These are phyloP conservation scores for Takifugu flavidus DNA, from an alignment of 2,113 vertebrate species.

Conservation along the genomic window DNA sequence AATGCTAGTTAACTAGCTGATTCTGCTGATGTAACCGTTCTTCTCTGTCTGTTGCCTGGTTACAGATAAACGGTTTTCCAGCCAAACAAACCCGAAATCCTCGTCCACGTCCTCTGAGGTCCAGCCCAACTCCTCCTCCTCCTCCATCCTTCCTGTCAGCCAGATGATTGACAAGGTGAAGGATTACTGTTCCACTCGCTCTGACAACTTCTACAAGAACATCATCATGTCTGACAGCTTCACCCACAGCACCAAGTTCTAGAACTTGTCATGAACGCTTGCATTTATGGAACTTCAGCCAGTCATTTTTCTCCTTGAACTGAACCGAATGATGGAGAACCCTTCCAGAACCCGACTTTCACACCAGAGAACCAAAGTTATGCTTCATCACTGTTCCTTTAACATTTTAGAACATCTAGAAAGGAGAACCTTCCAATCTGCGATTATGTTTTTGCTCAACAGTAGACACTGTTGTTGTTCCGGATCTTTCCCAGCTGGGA, in stretches of 20 bases:
- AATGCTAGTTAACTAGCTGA: neutral
- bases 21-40: neutral
- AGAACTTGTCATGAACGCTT: constrained; percentile 1
- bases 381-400: too few relatives aligned
- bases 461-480: too few relatives aligned
- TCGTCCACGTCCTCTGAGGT: constrained; percentile 66
- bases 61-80: constrained; percentile 79
- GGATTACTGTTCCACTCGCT: constrained; percentile 86
- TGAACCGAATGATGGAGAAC: neutral
- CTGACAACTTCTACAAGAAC: constrained; percentile 96
- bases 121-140: constrained; percentile 71
- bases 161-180: constrained; percentile 95
- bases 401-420: too few relatives aligned
- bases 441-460: too few relatives aligned
- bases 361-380: too few relatives aligned
- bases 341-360: neutral
- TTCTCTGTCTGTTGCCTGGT: constrained; percentile 10
- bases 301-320: too few relatives aligned
- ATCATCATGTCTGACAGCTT: constrained; percentile 92
- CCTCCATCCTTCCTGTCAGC: constrained; percentile 88
- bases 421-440: too few relatives aligned
- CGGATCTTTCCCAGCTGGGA: too few relatives aligned
- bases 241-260: constrained; percentile 91
- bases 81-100: constrained; percentile 79
- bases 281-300: neutral